phyloP scores from a whole-genome alignment of 2,797 vertebrate species.

The Anabacerthia variegaticeps region DNA sequence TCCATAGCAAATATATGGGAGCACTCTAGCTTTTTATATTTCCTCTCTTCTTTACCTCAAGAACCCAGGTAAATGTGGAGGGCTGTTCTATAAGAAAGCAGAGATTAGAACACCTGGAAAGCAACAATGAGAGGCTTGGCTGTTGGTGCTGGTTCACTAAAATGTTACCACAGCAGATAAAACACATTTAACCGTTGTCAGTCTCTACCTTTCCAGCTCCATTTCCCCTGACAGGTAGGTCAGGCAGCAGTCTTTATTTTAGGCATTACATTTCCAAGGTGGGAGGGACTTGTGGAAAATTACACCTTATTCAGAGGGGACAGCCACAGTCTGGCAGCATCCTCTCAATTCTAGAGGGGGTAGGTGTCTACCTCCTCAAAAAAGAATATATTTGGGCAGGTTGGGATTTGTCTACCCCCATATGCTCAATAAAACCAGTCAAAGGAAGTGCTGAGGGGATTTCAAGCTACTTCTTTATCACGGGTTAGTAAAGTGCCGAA shows the following conservation, averaged over 20 bases:
- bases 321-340: not conserved
- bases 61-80: not conserved
- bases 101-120: not conserved
- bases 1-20: not conserved
- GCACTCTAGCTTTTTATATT: not conserved
- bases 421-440: not conserved
- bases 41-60: not conserved
- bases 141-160: not conserved
- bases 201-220: not conserved
- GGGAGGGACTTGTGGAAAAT: not conserved
- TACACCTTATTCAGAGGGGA: not conserved
- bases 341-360: not conserved
- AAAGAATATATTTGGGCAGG: not conserved
- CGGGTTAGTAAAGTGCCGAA: not conserved
- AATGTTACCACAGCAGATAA: not conserved
- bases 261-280: not conserved
- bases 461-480: constrained; percentile 28
- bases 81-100: not conserved
- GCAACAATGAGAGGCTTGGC: not conserved
- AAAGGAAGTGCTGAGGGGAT: not conserved
- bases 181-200: not conserved
- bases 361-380: not conserved
- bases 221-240: not conserved
- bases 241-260: not conserved
- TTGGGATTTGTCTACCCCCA: not conserved